These are phyloP conservation scores for Ascaphus truei DNA, from an alignment of 2,113 vertebrate species.

Conservation along the genomic window DNA sequence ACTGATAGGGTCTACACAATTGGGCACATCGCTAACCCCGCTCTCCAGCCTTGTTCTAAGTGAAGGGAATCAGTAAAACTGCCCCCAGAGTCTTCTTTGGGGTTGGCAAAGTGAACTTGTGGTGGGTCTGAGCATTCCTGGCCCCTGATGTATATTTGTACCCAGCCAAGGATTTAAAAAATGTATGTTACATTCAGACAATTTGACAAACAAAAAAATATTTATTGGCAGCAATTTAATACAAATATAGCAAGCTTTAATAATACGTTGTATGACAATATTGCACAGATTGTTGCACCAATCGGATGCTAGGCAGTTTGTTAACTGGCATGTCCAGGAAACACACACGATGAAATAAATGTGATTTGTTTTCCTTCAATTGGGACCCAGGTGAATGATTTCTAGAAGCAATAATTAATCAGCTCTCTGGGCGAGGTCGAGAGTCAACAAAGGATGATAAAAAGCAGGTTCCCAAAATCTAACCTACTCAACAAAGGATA, in stretches of 20 bases:
- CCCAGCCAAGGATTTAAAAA: too few species aligned
- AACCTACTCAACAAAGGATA: background rate
- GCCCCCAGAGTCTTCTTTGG: too few species aligned
- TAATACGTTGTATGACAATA: background rate
- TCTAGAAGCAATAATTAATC: background rate
- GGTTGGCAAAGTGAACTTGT: too few species aligned
- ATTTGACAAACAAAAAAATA: background rate
- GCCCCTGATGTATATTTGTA: too few species aligned
- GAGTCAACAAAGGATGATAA: too few species aligned
- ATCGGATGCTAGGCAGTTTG: background rate
- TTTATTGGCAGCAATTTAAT: background rate
- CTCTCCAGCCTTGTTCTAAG: too few species aligned
- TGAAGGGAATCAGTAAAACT: too few species aligned
- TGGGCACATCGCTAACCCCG: too few species aligned
- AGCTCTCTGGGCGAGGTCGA: background rate
- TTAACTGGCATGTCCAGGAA: background rate
- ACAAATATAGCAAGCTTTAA: background rate
- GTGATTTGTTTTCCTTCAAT: background rate
- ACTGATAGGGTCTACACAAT: too few species aligned
- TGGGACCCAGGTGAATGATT: conserved; percentile 13
- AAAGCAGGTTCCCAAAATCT: background rate
- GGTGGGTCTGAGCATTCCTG: too few species aligned
- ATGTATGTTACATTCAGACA: too few species aligned
- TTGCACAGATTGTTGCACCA: background rate
- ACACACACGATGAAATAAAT: background rate